Evolutionary conservation across 2,113 vertebrate species (phyloP).

Genomic region (Aspiorhynchus laticeps): DNA sequence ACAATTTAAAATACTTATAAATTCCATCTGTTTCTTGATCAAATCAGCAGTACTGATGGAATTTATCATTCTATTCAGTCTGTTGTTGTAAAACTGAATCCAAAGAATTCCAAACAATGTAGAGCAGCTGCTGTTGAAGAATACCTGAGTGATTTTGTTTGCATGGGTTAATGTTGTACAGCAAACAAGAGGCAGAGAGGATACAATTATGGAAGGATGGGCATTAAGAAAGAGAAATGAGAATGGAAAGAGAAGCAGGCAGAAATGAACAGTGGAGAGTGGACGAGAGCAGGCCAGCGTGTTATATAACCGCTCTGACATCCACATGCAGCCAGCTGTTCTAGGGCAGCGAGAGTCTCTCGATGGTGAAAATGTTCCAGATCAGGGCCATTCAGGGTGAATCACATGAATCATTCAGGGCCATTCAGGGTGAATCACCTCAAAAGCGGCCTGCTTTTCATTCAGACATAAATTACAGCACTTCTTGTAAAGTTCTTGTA

Average conservation of each 20-base stretch:
- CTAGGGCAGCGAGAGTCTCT: background rate
- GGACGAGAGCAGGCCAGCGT: background rate
- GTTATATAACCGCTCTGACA: background rate
- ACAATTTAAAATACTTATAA: background rate
- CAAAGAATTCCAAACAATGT: background rate
- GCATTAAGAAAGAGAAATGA: background rate
- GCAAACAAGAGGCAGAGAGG: background rate
- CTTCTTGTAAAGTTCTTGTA: too few relatives aligned
- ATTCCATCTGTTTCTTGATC: background rate
- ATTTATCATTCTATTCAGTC: background rate
- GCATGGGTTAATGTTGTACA: background rate
- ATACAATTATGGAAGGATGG: background rate
- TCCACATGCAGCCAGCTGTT: background rate
- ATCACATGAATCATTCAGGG: too few relatives aligned
- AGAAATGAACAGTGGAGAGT: background rate
- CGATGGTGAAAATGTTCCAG: background rate
- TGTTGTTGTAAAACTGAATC: background rate
- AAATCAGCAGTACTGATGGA: background rate
- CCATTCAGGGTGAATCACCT: background rate
- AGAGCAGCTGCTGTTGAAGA: background rate
- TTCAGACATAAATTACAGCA: background rate
- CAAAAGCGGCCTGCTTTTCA: background rate
- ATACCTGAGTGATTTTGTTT: background rate
- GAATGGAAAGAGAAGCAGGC: background rate
- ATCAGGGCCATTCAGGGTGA: conserved; percentile 17